Percentiles rank a stretch among this genome's conserved stretches.
phyloP scores from a whole-genome alignment of 2,888 invertebrate species.

The Eulithis prunata region DNA sequence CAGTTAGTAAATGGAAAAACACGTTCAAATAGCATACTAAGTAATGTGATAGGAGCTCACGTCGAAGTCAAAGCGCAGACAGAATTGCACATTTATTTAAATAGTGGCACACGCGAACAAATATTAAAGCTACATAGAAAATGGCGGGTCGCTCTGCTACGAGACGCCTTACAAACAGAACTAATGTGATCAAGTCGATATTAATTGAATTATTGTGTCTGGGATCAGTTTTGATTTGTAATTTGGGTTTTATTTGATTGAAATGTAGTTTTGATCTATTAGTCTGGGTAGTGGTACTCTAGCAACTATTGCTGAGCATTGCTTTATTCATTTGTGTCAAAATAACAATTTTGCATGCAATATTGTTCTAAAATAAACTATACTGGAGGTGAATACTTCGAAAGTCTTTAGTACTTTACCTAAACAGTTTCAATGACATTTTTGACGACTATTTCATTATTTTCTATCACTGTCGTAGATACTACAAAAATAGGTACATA shows the following conservation, averaged over 20 bases:
- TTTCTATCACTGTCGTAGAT: too few relatives aligned
- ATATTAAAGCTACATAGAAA: constrained; percentile 71
- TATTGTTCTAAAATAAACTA: too few relatives aligned
- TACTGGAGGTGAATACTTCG: too few relatives aligned
- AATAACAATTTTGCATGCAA: too few relatives aligned
- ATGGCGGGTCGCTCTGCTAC: constrained; percentile 57
- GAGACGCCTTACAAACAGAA: constrained; percentile 55
- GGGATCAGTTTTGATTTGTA: constrained; percentile 30
- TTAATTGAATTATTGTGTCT: constrained; percentile 47
- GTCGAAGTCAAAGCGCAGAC: constrained; percentile 58
- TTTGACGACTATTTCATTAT: too few relatives aligned
- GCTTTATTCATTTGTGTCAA: too few relatives aligned
- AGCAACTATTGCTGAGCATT: too few relatives aligned
- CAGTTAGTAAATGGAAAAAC: constrained; percentile 47
- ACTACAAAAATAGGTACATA: not conserved
- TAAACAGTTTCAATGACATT: too few relatives aligned
- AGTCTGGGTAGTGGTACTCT: too few relatives aligned
- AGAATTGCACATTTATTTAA: constrained; percentile 66
- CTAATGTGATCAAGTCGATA: constrained; percentile 58
- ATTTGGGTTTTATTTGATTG: constrained; percentile 17
- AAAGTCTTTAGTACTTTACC: too few relatives aligned
- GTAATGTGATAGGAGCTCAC: constrained; percentile 48
- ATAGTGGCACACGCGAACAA: constrained; percentile 65
- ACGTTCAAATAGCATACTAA: constrained; percentile 50
- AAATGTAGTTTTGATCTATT: constrained; percentile 12